Conservation (phyloP, 2,113 vertebrate species). For the Rhadina sibilatrix region DNA sequence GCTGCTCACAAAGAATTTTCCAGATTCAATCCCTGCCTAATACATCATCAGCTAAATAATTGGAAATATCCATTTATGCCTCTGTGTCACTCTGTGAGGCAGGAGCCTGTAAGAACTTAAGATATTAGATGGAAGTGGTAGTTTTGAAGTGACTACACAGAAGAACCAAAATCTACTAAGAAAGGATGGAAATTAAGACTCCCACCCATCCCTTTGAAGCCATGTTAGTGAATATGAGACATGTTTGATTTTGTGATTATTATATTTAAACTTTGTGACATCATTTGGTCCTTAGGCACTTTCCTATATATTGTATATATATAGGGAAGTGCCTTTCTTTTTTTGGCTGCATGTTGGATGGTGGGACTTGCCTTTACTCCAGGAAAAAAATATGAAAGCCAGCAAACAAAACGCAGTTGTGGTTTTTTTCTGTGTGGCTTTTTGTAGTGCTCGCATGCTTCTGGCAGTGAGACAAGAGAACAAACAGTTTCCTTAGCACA, state of each 20-base stretch:
- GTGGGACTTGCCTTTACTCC: neutral
- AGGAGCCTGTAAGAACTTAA: neutral
- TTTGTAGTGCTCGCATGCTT: neutral
- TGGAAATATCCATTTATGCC: neutral
- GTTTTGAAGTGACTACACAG: neutral
- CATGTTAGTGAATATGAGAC: neutral
- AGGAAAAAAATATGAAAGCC: neutral
- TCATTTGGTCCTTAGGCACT: neutral
- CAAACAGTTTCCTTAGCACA: neutral
- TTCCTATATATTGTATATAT: neutral
- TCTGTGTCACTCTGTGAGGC: neutral
- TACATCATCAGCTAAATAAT: neutral
- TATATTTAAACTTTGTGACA: neutral
- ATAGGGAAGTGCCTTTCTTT: neutral
- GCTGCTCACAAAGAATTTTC: accelerated
- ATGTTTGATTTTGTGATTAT: neutral
- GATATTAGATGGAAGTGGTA: neutral
- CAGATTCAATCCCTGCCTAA: neutral
- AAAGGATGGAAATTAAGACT: neutral
- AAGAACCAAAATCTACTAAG: neutral
- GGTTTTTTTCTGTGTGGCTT: neutral
- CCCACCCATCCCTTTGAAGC: neutral
- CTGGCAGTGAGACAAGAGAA: neutral
- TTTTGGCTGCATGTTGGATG: neutral
- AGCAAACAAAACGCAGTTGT: neutral